These are phyloP conservation scores for Cantharis nigra DNA, from an alignment of 2,888 invertebrate genomes.

Conservation along the genomic window DNA sequence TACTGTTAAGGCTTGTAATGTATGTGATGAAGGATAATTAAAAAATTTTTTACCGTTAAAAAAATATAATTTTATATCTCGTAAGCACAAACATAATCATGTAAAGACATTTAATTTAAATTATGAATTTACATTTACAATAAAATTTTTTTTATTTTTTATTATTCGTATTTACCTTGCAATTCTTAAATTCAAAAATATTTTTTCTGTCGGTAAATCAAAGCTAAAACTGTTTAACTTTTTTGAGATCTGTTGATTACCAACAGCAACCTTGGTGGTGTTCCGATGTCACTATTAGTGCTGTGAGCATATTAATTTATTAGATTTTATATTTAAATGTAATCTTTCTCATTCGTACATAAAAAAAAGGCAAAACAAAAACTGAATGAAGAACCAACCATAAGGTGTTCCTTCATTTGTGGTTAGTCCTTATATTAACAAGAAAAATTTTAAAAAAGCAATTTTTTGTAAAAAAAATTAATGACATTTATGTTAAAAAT, in stretches of 20 bases:
- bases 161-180: neutral
- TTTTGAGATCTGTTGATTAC: too few relatives aligned
- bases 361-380: neutral
- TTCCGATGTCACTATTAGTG: neutral
- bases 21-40: constrained; percentile 30
- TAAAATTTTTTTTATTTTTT: neutral
- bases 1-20: constrained; percentile 25
- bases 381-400: neutral
- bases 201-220: neutral
- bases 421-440: neutral
- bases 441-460: neutral
- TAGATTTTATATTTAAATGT: neutral
- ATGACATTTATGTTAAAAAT: neutral
- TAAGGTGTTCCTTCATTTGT: neutral
- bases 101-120: neutral
- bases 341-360: neutral
- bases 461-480: neutral
- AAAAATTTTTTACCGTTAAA: constrained; percentile 28
- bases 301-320: too few relatives aligned
- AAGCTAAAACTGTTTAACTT: too few relatives aligned
- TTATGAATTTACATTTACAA: neutral
- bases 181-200: neutral
- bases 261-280: neutral
- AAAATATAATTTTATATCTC: neutral
- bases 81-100: neutral